A percentile compares a stretch with the other conserved stretches of the same genome.
Evolutionary conservation across 2,797 vertebrate genomes (phyloP).

Genomic region (Helicolenus hilgendorfi): DNA sequence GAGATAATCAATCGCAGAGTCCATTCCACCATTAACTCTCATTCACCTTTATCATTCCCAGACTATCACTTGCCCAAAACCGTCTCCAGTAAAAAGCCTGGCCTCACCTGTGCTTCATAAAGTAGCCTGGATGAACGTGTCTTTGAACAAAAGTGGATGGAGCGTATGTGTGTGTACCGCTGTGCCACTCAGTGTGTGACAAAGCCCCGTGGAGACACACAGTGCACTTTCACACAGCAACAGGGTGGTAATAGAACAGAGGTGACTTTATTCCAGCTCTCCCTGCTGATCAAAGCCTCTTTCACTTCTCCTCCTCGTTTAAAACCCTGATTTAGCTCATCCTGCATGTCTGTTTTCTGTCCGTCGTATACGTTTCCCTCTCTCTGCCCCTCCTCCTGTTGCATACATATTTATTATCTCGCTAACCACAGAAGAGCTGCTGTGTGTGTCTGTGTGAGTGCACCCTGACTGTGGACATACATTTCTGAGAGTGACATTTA

Average conservation of each 20-base stretch:
- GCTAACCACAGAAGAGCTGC: background rate
- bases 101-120: background rate
- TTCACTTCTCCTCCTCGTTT: conserved; percentile 52
- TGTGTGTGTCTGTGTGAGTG: background rate
- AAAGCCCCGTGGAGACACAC: conserved; percentile 45
- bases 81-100: conserved; percentile 9
- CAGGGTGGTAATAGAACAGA: conserved; percentile 65
- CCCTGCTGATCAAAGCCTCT: conserved; percentile 73
- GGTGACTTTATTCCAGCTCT: conserved; percentile 67
- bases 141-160: conserved; percentile 55
- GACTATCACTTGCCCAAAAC: conserved; percentile 10
- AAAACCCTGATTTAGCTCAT: conserved; percentile 36
- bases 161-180: conserved; percentile 4
- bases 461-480: background rate
- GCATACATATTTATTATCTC: conserved; percentile 33
- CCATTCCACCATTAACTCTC: background rate
- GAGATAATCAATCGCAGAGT: conserved; percentile 33
- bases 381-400: background rate
- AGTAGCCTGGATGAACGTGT: conserved; percentile 5
- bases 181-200: conserved; percentile 45
- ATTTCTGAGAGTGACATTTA: conserved; percentile 10
- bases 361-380: background rate
- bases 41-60: background rate
- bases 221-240: conserved; percentile 38
- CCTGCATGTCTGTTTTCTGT: conserved; percentile 6